Base-by-base conservation (phyloP, 2,113 vertebrate genomes). In the Channa argus region DNA sequence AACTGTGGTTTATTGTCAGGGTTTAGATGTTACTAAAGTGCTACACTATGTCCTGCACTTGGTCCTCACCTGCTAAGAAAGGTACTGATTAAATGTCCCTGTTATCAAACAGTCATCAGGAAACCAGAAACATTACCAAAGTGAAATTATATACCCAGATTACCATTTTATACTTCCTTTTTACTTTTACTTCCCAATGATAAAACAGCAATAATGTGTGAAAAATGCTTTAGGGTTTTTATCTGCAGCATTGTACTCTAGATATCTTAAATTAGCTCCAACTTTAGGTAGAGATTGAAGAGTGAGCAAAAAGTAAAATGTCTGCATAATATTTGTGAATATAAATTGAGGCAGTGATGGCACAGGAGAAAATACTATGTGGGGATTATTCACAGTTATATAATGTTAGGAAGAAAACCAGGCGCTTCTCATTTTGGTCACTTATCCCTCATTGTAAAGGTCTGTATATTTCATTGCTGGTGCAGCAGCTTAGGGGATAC, bases 391-490 rank as follows among this genome's bases (percentile, higher is more conserved):
- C 93, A 90, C 91, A 91, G 91, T 95, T 94, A 92, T 93, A 93
- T 94, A 94, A 94, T 93, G 92, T 84, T 77, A 80, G 88, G 89
- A 88, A 92, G 90, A 94, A 92, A 92, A 92, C 89, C 92, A 91
- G 91, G 89, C 91, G 71, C 89, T 94, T 93, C 93, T 94, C 92
- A 94, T 93, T 94, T 94, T 93, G 92, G 92, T 92, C 93, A 95
- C 91, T 94, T 95, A 94, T 94, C 94, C 93, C 85, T 93, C 92
- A 93, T 94, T 94, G 93, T 95, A 92, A 94, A 94, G 89, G 91
- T 91, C 92, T 93, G 93, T 93, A 93, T 93, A 91, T 93, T 93
- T 92, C 93, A 93, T 89, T 92, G 92, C 92, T 92, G 92, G 83
- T 92, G 91, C 92, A 90, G 93, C 91, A 92, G 94, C 93, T 94